phyloP scores from a whole-genome alignment of 2,888 invertebrate species.

The Erynnis tages region DNA sequence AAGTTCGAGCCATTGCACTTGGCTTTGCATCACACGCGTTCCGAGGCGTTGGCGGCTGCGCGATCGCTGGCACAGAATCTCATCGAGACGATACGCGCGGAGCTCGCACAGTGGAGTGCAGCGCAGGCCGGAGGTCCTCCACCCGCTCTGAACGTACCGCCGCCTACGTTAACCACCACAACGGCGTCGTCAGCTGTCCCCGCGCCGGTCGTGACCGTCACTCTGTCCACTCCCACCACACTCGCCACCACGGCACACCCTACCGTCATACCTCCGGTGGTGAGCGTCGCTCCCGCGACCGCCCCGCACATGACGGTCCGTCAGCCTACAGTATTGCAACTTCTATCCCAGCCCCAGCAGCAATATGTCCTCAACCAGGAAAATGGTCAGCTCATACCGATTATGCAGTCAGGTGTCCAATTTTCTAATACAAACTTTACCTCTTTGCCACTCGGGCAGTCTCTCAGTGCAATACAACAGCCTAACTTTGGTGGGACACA shows the following conservation, averaged over 20 bases:
- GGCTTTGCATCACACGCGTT: constrained; percentile 87
- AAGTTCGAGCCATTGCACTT: constrained; percentile 88
- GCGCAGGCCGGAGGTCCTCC: constrained; percentile 66
- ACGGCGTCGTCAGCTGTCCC: constrained; percentile 83
- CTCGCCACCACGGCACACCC: constrained; percentile 57
- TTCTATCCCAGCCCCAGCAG: constrained; percentile 66
- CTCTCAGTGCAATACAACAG: constrained; percentile 60
- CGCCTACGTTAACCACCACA: constrained; percentile 72
- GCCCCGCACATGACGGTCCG: constrained; percentile 73
- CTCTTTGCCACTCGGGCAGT: constrained; percentile 63
- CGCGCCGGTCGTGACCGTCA: constrained; percentile 55
- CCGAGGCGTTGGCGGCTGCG: constrained; percentile 85
- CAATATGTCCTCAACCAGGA: constrained; percentile 75
- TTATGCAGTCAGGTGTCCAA: constrained; percentile 72
- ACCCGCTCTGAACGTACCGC: constrained; percentile 68
- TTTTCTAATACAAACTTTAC: constrained; percentile 71
- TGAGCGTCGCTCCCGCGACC: constrained; percentile 63
- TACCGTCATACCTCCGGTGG: constrained; percentile 62
- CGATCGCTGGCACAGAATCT: constrained; percentile 88
- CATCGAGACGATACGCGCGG: constrained; percentile 88
- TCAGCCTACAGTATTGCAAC: constrained; percentile 69
- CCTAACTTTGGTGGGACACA: constrained; percentile 67
- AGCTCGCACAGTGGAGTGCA: constrained; percentile 72
- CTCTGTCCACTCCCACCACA: constrained; percentile 57
- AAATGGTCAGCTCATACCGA: constrained; percentile 74